phyloP scores from a whole-genome alignment of 2,888 invertebrate genomes.

The Brachynemurus nebulosus region DNA sequence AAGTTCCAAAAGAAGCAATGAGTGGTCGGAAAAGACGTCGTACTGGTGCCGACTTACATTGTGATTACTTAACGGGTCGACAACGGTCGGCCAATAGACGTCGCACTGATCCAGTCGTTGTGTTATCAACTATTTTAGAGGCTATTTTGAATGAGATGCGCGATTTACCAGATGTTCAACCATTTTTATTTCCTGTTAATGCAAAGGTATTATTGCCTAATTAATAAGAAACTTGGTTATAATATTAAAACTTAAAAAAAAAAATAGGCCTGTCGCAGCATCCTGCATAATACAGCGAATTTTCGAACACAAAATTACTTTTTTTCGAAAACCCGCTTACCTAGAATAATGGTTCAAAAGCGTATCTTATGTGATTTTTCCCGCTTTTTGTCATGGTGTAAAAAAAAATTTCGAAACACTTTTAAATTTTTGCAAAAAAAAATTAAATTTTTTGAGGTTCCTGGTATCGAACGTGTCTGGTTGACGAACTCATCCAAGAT shows the following conservation, averaged over 20 bases:
- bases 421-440: too few relatives aligned
- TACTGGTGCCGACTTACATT: conserved; percentile 56
- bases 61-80: conserved; percentile 79
- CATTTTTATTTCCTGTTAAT: conserved; percentile 90
- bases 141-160: conserved; percentile 85
- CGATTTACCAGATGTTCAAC: conserved; percentile 80
- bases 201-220: conserved; percentile 47
- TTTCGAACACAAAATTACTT: neutral
- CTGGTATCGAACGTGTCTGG: too few relatives aligned
- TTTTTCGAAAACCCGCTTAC: too few relatives aligned
- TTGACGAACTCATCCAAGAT: too few relatives aligned
- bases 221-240: neutral
- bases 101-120: conserved; percentile 92
- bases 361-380: too few relatives aligned
- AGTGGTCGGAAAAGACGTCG: conserved; percentile 47
- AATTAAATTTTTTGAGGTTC: too few relatives aligned
- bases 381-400: too few relatives aligned
- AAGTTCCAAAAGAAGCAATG: conserved; percentile 61
- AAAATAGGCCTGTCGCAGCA: too few relatives aligned
- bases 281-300: too few relatives aligned
- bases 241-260: neutral
- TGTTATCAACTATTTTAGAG: conserved; percentile 81
- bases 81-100: conserved; percentile 76
- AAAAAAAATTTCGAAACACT: too few relatives aligned
- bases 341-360: too few relatives aligned